Base-by-base conservation (phyloP, 2,888 invertebrate species). In the Habrosyne pyritoides region DNA sequence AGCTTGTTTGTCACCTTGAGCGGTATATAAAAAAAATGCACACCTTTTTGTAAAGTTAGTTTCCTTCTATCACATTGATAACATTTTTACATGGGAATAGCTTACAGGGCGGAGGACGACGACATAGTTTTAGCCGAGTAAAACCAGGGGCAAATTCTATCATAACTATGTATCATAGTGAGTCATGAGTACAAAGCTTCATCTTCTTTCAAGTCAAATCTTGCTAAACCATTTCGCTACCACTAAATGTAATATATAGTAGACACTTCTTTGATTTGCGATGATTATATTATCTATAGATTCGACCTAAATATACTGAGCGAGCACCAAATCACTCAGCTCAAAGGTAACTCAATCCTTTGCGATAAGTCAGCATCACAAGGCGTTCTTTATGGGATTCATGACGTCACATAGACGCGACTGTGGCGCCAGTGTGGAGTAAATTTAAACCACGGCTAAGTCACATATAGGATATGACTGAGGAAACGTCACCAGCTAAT, bases 381-480 rank as follows among this genome's bases (percentile, higher is more conserved):
- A 62, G 63, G 67, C 60, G 21, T 28, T 55, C 55, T 63, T 61
- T 64, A 52, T 61, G 56, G 53, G 14, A 7, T 42, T 42, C 14
- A 42, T 53, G 55, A 57, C 67, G 69, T 69, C 71, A 59, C 66
- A 75, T 54, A 55, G 47, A 61, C 33, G 52, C 47, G 56, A 49
- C 59, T 58, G 60, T 63, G 66, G 77, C 78, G 78, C 71, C 75
- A 68, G 58, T 55, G 66, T 59, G 67, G 62, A 75, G 71, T 81
- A 83, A 76, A 83, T 84, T 80, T 86, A 86, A 79, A 75, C 71
- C 60, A 58, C 69, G 71, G 77, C 77, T 82, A 79, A 85, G 81
- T 83, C 84, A 75, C 77, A 70, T 62, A 66, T 67, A 67, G 69
- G 42, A 18, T 14, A 18, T 14, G 42, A 10, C 26, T 49, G 67